Conservation (phyloP, 2,888 invertebrate genomes). For the Sphaerophoria taeniata region DNA sequence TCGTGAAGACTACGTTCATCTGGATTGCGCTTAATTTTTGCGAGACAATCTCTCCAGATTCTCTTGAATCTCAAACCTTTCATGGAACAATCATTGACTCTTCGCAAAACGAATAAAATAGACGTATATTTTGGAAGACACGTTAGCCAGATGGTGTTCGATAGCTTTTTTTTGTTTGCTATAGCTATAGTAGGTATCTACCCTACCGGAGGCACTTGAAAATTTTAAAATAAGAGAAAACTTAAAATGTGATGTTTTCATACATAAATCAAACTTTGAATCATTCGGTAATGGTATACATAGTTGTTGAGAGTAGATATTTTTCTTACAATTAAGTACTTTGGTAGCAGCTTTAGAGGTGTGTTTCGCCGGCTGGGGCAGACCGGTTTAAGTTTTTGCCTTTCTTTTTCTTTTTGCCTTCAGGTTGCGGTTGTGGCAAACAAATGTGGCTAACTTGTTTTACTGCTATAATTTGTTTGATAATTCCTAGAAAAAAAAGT, state of each 20-base stretch:
- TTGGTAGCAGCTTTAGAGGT: conserved; percentile 16
- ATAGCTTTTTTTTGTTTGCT: conserved; percentile 22
- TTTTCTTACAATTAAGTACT: neutral
- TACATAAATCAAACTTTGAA: conserved; percentile 42
- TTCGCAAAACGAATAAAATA: conserved; percentile 1
- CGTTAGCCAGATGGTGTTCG: conserved; percentile 10
- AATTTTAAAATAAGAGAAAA: conserved; percentile 37
- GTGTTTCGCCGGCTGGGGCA: neutral
- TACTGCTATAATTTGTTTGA: conserved; percentile 30
- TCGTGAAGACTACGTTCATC: neutral
- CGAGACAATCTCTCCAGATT: conserved; percentile 29
- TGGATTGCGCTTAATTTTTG: conserved; percentile 4
- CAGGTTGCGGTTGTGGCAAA: conserved; percentile 5
- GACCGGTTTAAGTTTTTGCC: neutral
- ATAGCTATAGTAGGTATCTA: too few relatives aligned
- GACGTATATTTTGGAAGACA: neutral
- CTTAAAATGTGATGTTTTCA: conserved; percentile 41
- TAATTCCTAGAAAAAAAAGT: conserved; percentile 7
- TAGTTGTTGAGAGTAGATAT: neutral
- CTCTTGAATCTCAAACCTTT: conserved; percentile 20
- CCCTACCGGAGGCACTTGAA: conserved; percentile 31
- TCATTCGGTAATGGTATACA: conserved; percentile 23
- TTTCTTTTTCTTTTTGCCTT: conserved; percentile 1
- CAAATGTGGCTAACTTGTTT: conserved; percentile 19
- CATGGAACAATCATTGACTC: neutral